Evolutionary conservation across 2,113 vertebrate genomes (phyloP), one percentile per base, ranked within the genome.

Genomic region (Atractosteus spatula): DNA sequence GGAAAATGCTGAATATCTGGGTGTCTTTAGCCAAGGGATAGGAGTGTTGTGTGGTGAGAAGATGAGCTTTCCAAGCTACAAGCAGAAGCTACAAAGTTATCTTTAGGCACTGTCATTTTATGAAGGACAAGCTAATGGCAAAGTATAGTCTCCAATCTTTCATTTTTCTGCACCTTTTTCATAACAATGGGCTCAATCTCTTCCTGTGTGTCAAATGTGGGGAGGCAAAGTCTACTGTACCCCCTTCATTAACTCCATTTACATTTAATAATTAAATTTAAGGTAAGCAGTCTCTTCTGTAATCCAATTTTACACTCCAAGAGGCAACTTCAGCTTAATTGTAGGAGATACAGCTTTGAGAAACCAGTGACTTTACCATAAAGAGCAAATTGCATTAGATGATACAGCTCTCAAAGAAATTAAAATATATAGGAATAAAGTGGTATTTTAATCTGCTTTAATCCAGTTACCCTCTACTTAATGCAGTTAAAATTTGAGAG

Each of bases 231-330:
- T 10, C 47, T 51, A 51, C 47, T 51, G 47, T 7, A 51, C 5
- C 47, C 1, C 66, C 64, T 80, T 80, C 79, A 84, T 84, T 84
- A 81, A 79, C 75, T 81, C 81, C 75, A 83, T 74, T 70, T 78
- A 81, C 76, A 75, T 78, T 83, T 69, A 68, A 78, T 79, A 66
- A 78, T 77, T 77, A 79, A 84, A 86, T 83, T 66, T 42, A 12
- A 72, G 74, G 74, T 86, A 81, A 79, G 83, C 71, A 77, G 78
- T 73, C 57, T 76, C 72, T 76, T 55, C 74, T 62, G 62, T 87
- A 89, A 89, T 89, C 84, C 83, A 84, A 84, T 89, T 86, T 84
- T 78, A 78, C 79, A 67, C 76, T 80, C 80, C 79, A 69, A 70
- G 74, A 79, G 55, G 77, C 74, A 78, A 78, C 61, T 70, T 42